Base-by-base conservation (phyloP, 2,113 vertebrate genomes). In the Neomonachus schauinslandi region DNA sequence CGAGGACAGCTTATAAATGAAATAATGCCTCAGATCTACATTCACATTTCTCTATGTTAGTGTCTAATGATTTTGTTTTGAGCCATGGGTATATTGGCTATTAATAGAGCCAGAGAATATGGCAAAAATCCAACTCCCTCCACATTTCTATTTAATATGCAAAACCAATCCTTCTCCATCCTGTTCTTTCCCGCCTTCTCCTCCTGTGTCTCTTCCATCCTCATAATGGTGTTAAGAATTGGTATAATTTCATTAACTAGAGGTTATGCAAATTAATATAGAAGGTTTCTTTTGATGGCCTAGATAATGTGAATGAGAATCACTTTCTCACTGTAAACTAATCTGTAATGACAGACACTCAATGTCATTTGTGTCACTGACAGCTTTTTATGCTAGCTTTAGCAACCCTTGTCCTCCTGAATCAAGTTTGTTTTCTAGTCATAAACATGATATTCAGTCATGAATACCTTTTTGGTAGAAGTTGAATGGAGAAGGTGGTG, bases 81-180 rank as follows among this genome's bases (percentile, higher is more conserved):
- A 95, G 79, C 90, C 28, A 69, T 76, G 42, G 6, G 15, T 89
- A 26, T 92, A 87, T 74, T 96, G 77, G 49, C 77, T 93, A 96
- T 96, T 76, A 93, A 86, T 89, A 97, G 72, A 95, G 36, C 19
- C 83, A 88, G 74, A 96, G 69, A 92, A 85, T 84, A 89, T 97
- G 77, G 57, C 67, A 94, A 94, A 96, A 93, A 84, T 96, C 74
- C 86, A 95, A 7, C 57, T 95, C 94, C 85, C 42, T 74, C 82
- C 82, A 93, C n/a, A 76, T 97, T 95, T 96, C n/a, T 97, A 39
- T 96, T 97, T 97, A 88, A 96, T 93, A 96, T 98, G 84, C 83
- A 98, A 91, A 92, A 95, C 71, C 63, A 87, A n/a, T 93, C n/a
- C 22, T 90, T 97, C 69, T 87, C 87, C 33, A 76, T 91, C 51